Percentiles rank a stretch among this genome's conserved stretches.
phyloP scores from a whole-genome alignment of 2,797 vertebrate species.

The Aulostomus chinensis region DNA sequence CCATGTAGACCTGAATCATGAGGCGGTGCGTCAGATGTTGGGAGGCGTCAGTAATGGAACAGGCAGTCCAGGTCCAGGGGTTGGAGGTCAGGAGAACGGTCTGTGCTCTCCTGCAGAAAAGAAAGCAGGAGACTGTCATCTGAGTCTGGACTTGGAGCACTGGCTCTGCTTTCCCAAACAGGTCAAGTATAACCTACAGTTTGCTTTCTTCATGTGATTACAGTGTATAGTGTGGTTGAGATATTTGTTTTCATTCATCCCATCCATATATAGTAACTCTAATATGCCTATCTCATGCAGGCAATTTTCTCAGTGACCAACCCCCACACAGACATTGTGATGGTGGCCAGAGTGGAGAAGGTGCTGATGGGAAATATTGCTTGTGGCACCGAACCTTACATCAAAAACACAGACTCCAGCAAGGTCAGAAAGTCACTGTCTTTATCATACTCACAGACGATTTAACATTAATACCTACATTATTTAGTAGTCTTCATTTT shows the following conservation, averaged over 20 bases:
- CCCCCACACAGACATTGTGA: conserved; percentile 92
- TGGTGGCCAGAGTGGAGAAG: conserved; percentile 96
- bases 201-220: too few species aligned
- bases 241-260: too few species aligned
- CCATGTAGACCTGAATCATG: conserved; percentile 92
- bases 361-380: conserved; percentile 95
- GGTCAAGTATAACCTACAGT: conserved; percentile 72
- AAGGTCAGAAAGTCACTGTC: conserved; percentile 86
- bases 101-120: conserved; percentile 72
- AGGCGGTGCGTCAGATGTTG: conserved; percentile 79
- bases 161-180: conserved; percentile 94
- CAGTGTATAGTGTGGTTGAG: too few species aligned
- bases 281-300: too few species aligned
- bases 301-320: conserved; percentile 95
- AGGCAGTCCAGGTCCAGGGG: conserved; percentile 7
- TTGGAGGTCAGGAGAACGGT: conserved; percentile 84
- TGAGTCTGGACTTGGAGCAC: conserved; percentile 86
- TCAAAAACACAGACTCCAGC: conserved; percentile 95
- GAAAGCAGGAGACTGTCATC: conserved; percentile 83
- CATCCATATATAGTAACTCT: too few species aligned
- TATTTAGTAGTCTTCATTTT: too few species aligned
- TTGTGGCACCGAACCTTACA: conserved; percentile 91
- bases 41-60: conserved; percentile 51
- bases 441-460: neutral
- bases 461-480: too few species aligned